Evolutionary conservation across 1,140 invertebrate species (phyloP), one percentile per base, ranked within the genome.

Genomic region (Maconellicoccus hirsutus): DNA sequence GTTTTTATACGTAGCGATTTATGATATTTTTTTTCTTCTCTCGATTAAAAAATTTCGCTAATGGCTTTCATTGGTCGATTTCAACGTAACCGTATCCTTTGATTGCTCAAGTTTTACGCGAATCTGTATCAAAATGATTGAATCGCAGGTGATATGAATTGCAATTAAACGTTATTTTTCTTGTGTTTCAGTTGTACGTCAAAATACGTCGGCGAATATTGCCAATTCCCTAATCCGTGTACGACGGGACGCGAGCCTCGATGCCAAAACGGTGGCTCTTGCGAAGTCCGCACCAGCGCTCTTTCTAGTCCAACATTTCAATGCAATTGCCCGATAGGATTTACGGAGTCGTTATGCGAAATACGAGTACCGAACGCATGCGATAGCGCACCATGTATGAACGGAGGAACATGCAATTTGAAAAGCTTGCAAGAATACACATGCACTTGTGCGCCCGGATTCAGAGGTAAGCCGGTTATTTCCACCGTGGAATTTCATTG

Each of bases 181-280:
- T 66, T 26, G 14, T 71, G 42, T 91, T 85, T 70, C 88, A 97
- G 94, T 77, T 98, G 95, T 80, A 91, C 92, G 71, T 86, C 90
- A 21, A 86, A 88, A 78, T 95, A 88, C 81, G 91, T 94, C 59
- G 94, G 94, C 74, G 92, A 96, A 79, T 96, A 93, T 81, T 98
- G 95, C 78, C 90, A 97, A 77, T 87, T 94, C 78, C 82, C 86
- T 72, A 96, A 97, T 81, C 94, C 95, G 0, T 98, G 95, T 79
- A 86, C 91, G 76, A 93, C 90, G 66, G 91, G 88, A 4, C 85
- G 86, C 0, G 86, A 84, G 23, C 80, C 82, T 10, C 85, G 91
- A 59, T 94, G 91, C 80, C 92, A 95, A 79, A 98, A 98, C 79
- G 93, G 93, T 4, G 95, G 94, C 66, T 90, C 90, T 1, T 98